These are phyloP conservation scores for Chaetodon auriga DNA, from an alignment of 2,113 vertebrate genomes.

Conservation along the genomic window DNA sequence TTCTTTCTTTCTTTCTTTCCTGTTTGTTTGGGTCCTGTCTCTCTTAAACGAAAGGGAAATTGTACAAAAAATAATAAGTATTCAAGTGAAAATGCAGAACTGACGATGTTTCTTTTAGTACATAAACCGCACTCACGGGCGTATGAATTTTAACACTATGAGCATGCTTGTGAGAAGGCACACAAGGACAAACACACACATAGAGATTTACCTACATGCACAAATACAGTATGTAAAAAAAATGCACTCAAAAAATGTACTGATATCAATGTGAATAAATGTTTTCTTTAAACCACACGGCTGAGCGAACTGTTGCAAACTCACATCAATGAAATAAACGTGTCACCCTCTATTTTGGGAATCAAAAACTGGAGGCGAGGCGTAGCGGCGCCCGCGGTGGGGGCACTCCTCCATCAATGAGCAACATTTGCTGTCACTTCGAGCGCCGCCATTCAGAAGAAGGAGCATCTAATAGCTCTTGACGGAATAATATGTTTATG, in stretches of 20 bases:
- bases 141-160: slow-evolving; percentile 30
- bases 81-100: slow-evolving; percentile 66
- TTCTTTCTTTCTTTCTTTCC: slow-evolving; percentile 57
- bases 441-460: accelerated
- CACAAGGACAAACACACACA: slow-evolving; percentile 36
- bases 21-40: slow-evolving; percentile 69
- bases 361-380: neutral
- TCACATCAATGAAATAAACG: neutral
- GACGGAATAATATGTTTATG: slow-evolving; percentile 15
- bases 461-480: neutral
- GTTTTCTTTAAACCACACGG: slow-evolving; percentile 81
- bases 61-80: slow-evolving; percentile 79
- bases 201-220: slow-evolving; percentile 59
- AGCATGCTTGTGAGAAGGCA: slow-evolving; percentile 50
- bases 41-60: slow-evolving; percentile 69
- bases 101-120: slow-evolving; percentile 58
- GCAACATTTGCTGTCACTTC: neutral
- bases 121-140: slow-evolving; percentile 15
- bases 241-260: slow-evolving; percentile 79
- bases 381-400: neutral
- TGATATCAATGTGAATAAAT: slow-evolving; percentile 87
- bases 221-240: slow-evolving; percentile 74
- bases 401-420: neutral
- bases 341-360: neutral
- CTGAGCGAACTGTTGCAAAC: slow-evolving; percentile 25